A percentile compares a stretch with the other conserved stretches of the same genome.
Conservation (phyloP, 2,113 vertebrate genomes). For the Corvus cornix region DNA sequence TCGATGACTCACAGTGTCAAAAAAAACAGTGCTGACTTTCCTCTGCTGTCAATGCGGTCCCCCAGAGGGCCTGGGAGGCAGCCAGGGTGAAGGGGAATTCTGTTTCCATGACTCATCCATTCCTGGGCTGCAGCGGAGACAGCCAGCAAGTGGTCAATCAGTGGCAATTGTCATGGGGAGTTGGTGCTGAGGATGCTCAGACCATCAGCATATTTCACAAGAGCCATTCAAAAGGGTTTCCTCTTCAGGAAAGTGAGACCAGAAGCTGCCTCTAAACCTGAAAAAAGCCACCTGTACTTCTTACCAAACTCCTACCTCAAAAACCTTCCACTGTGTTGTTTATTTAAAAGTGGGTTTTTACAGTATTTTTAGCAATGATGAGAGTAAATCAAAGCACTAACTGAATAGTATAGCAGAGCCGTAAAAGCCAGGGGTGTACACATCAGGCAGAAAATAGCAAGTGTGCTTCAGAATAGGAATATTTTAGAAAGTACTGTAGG, state of each 20-base stretch:
- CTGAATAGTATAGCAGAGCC: not conserved
- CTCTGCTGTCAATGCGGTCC: not conserved
- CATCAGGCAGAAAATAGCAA: not conserved
- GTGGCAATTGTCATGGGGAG: slow-evolving; percentile 49
- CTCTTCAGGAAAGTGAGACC: not conserved
- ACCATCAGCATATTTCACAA: slow-evolving; percentile 44
- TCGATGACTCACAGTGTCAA: not conserved
- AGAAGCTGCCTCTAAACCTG: not conserved
- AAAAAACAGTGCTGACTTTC: not conserved
- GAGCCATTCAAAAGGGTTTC: not conserved
- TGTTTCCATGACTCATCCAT: slow-evolving; percentile 29
- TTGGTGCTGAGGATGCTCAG: not conserved
- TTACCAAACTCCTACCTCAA: not conserved
- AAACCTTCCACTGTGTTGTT: not conserved
- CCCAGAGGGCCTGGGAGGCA: not conserved
- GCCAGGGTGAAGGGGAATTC: not conserved
- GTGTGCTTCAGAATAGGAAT: not conserved
- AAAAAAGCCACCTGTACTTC: not conserved
- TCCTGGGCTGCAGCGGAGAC: not conserved
- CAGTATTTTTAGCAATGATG: not conserved
- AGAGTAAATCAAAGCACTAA: not conserved
- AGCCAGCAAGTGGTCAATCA: slow-evolving; percentile 21
- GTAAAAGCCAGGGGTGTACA: not conserved
- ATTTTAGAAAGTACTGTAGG: not conserved
- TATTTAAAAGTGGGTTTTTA: not conserved